phyloP scores from a whole-genome alignment of 2,113 vertebrate species.

The Ranitomeya imitator region DNA sequence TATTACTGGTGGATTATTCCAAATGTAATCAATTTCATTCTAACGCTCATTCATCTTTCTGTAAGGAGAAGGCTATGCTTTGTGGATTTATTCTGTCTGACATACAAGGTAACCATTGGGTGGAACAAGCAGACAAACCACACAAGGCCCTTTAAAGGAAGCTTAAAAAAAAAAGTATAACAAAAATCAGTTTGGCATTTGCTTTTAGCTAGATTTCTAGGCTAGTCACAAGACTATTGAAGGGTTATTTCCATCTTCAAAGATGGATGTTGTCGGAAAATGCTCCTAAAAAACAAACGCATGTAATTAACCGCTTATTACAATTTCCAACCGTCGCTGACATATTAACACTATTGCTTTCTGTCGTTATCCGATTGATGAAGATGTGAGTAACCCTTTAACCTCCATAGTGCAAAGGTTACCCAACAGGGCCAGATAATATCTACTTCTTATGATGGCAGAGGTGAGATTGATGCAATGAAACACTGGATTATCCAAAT shows the following conservation, averaged over 20 bases:
- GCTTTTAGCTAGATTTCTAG: background rate
- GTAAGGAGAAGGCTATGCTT: conserved; percentile 1
- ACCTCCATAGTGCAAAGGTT: background rate
- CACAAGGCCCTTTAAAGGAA: background rate
- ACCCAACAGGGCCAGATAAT: background rate
- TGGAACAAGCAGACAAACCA: background rate
- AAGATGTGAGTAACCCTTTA: too few relatives aligned
- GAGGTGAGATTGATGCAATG: background rate
- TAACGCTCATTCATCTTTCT: background rate
- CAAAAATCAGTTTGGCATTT: background rate
- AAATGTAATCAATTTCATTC: conserved; percentile 37
- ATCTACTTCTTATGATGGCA: background rate
- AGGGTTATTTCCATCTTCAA: too few relatives aligned
- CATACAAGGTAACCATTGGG: background rate
- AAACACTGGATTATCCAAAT: background rate
- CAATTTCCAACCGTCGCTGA: too few relatives aligned
- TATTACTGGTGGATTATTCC: conserved; percentile 29
- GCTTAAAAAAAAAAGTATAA: background rate
- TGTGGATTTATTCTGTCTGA: background rate
- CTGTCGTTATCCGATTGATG: too few relatives aligned
- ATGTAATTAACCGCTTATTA: too few relatives aligned
- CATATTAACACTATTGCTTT: too few relatives aligned
- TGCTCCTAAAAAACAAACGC: too few relatives aligned
- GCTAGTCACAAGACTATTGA: background rate
- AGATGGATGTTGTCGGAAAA: too few relatives aligned